Evolutionary conservation across 2,888 invertebrate species (phyloP).

Genomic region (Drosophila testacea): DNA sequence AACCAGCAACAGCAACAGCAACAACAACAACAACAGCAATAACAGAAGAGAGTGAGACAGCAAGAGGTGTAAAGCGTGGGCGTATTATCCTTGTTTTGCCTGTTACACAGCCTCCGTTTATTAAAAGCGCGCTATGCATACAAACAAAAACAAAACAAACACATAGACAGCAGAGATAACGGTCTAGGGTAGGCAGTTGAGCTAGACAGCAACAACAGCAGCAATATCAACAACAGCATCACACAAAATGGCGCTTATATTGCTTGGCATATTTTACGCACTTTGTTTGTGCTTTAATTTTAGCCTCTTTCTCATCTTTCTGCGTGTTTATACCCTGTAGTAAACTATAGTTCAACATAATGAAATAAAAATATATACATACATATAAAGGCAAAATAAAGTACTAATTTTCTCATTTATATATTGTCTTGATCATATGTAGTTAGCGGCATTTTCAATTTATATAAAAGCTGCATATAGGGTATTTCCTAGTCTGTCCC

Average conservation of each 20-base stretch:
- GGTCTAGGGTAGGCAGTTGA: conserved; percentile 35
- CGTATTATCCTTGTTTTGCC: conserved; percentile 67
- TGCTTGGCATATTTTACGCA: conserved; percentile 69
- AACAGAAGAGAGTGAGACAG: conserved; percentile 19
- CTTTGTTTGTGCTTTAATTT: conserved; percentile 77
- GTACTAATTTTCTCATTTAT: not conserved
- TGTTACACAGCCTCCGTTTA: conserved; percentile 62
- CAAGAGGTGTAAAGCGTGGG: conserved; percentile 31
- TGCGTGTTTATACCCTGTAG: not conserved
- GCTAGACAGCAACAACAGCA: conserved; percentile 39
- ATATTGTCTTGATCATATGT: not conserved
- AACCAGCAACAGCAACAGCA: conserved; percentile 39
- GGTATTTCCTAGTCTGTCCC: not conserved
- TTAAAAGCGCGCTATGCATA: conserved; percentile 68
- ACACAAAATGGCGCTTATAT: conserved; percentile 76
- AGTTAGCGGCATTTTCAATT: too few species aligned
- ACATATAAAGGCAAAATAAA: not conserved
- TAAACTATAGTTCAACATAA: too few species aligned
- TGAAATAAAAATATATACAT: too few species aligned
- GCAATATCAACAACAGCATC: conserved; percentile 25
- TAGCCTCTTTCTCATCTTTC: conserved; percentile 12
- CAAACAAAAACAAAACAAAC: conserved; percentile 52
- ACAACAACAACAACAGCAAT: not conserved
- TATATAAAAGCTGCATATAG: not conserved
- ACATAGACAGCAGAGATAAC: conserved; percentile 46